Conservation (phyloP, 2,888 invertebrate genomes). For the Tenthredo distinguenda region DNA sequence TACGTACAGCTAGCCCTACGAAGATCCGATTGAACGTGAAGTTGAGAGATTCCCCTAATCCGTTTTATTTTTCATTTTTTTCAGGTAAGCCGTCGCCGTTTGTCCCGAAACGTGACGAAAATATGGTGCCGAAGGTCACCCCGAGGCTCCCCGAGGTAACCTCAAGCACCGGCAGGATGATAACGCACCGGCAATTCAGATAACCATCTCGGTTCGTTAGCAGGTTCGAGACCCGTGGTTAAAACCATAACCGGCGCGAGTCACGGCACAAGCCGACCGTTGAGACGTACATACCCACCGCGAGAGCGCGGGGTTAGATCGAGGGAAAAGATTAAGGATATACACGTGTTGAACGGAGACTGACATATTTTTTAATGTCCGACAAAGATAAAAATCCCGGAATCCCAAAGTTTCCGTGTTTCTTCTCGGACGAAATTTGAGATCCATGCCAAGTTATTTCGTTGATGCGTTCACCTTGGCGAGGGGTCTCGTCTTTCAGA, state of each 20-base stretch:
- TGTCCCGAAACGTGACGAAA: slow-evolving; percentile 38
- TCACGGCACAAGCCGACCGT: slow-evolving; percentile 22
- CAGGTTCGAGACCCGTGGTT: slow-evolving; percentile 58
- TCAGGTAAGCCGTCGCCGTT: slow-evolving; percentile 70
- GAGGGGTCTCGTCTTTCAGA: slow-evolving; percentile 7
- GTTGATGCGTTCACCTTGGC: slow-evolving; percentile 22
- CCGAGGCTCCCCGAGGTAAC: neutral
- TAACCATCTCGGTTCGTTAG: slow-evolving; percentile 72
- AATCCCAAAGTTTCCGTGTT: slow-evolving; percentile 17
- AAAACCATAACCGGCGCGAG: slow-evolving; percentile 36
- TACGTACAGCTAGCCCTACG: slow-evolving; percentile 50
- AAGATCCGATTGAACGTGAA: slow-evolving; percentile 66
- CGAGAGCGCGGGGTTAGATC: slow-evolving; percentile 43
- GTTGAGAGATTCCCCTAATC: slow-evolving; percentile 17
- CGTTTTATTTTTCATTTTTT: slow-evolving; percentile 65
- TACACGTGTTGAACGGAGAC: slow-evolving; percentile 52
- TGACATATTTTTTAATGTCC: slow-evolving; percentile 51
- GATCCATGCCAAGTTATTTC: slow-evolving; percentile 13
- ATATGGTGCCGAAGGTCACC: slow-evolving; percentile 52
- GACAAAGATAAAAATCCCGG: slow-evolving; percentile 40
- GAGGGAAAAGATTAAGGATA: slow-evolving; percentile 16
- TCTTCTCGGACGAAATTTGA: slow-evolving; percentile 6
- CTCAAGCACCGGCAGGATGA: slow-evolving; percentile 59
- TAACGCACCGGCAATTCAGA: slow-evolving; percentile 66
- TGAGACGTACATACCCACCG: slow-evolving; percentile 12